A percentile compares a stretch with the other conserved stretches of the same genome.
Conservation (phyloP, 2,113 vertebrate species). For the Trogon surrucura region DNA sequence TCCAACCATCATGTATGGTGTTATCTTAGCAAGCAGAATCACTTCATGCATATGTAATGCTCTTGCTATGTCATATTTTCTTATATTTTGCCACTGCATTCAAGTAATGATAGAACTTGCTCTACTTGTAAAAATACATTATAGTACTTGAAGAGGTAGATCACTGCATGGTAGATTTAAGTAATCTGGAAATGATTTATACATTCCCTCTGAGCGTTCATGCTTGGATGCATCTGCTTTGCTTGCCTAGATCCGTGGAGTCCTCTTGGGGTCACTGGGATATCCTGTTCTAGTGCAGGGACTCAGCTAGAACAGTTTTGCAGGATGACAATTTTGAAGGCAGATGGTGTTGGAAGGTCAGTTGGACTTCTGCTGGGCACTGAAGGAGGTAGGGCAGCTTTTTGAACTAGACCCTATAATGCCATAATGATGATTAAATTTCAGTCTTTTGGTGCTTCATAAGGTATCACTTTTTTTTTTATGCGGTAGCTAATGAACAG, state of each 20-base stretch:
- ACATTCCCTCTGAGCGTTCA: neutral
- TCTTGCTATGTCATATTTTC: neutral
- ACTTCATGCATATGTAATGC: neutral
- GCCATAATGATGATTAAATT: neutral
- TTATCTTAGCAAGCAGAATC: neutral
- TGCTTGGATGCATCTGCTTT: neutral
- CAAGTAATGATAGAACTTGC: neutral
- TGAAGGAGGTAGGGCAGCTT: fast-evolving
- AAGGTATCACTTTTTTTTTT: neutral
- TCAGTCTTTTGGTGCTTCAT: neutral
- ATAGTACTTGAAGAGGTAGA: neutral
- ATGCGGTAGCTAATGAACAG: neutral
- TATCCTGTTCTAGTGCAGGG: neutral
- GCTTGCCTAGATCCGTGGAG: neutral
- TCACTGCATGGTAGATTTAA: neutral
- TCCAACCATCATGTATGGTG: neutral
- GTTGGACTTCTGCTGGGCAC: neutral
- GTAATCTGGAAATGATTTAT: neutral
- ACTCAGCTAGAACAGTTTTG: neutral
- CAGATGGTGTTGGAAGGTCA: neutral
- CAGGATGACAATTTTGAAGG: neutral
- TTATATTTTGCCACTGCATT: neutral
- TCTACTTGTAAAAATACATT: neutral
- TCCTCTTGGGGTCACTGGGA: neutral
- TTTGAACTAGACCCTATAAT: neutral